Conservation (phyloP, 1,140 invertebrate species). For the Drosophila funebris region DNA sequence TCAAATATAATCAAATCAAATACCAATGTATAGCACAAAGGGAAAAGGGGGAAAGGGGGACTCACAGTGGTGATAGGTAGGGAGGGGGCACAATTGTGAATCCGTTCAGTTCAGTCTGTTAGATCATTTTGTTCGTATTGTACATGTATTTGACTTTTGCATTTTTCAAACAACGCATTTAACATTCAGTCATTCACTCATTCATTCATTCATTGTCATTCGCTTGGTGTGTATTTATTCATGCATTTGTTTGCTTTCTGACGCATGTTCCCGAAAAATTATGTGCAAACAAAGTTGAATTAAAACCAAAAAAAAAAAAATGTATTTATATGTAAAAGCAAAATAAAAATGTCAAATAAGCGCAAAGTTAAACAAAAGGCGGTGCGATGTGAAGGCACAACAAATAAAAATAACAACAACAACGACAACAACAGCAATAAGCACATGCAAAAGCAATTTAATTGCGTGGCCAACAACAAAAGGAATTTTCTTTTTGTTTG, state of each 20-base stretch:
- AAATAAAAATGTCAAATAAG: slow-evolving; percentile 79
- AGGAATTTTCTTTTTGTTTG: slow-evolving; percentile 32
- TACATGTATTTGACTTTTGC: slow-evolving; percentile 65
- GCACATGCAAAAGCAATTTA: slow-evolving; percentile 68
- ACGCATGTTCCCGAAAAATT: slow-evolving; percentile 80
- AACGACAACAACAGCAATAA: slow-evolving; percentile 45
- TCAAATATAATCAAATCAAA: slow-evolving; percentile 51
- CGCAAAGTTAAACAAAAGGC: slow-evolving; percentile 74
- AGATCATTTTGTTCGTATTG: slow-evolving; percentile 24
- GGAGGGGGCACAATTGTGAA: background rate
- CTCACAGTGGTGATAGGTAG: background rate
- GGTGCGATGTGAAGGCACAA: slow-evolving; percentile 26
- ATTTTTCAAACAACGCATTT: slow-evolving; percentile 56
- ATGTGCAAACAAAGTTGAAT: slow-evolving; percentile 78
- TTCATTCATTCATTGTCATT: slow-evolving; percentile 71
- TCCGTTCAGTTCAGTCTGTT: slow-evolving; percentile 9
- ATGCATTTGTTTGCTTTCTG: slow-evolving; percentile 80
- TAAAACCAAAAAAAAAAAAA: slow-evolving; percentile 73
- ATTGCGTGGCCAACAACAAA: slow-evolving; percentile 64
- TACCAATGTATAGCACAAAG: background rate
- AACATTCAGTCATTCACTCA: slow-evolving; percentile 50
- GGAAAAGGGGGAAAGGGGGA: slow-evolving; percentile 27
- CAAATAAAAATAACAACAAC: slow-evolving; percentile 19
- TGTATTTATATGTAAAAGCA: slow-evolving; percentile 51
- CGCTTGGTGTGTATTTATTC: slow-evolving; percentile 67